Evolutionary conservation across 2,797 vertebrate genomes (phyloP).

Genomic region (Pantherophis vulpinus): DNA sequence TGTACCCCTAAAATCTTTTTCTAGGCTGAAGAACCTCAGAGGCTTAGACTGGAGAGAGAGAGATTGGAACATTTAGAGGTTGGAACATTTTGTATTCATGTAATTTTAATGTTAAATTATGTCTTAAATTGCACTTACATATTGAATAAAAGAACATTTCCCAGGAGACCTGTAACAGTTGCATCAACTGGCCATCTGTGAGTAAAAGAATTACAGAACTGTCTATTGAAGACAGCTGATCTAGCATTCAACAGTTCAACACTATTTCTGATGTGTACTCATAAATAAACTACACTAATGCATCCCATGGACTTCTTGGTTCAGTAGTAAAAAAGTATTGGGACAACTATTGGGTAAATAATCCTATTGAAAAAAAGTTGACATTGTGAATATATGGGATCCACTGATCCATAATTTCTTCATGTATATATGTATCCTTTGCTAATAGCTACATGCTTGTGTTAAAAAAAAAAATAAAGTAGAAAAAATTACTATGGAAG

Average conservation of each 20-base stretch:
- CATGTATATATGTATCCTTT: background rate
- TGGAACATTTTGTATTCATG: background rate
- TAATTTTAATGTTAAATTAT: background rate
- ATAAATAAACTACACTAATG: background rate
- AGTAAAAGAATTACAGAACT: background rate
- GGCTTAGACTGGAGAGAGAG: constrained; percentile 52
- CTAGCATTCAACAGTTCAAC: background rate
- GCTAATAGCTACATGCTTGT: background rate
- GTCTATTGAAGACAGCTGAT: background rate
- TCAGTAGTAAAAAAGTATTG: background rate
- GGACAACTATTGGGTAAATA: background rate
- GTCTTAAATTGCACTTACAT: background rate
- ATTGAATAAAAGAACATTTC: background rate
- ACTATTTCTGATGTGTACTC: background rate
- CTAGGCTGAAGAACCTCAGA: constrained; percentile 59
- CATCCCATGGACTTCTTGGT: background rate
- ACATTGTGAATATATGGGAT: background rate
- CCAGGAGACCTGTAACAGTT: background rate
- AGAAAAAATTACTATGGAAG: background rate
- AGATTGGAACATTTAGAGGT: background rate
- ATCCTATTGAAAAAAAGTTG: background rate
- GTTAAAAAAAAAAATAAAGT: background rate
- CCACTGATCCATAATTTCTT: background rate
- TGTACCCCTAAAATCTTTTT: constrained; percentile 51
- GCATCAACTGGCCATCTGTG: background rate